Conservation (phyloP, 2,113 vertebrate species). For the Phaethon lepturus region DNA sequence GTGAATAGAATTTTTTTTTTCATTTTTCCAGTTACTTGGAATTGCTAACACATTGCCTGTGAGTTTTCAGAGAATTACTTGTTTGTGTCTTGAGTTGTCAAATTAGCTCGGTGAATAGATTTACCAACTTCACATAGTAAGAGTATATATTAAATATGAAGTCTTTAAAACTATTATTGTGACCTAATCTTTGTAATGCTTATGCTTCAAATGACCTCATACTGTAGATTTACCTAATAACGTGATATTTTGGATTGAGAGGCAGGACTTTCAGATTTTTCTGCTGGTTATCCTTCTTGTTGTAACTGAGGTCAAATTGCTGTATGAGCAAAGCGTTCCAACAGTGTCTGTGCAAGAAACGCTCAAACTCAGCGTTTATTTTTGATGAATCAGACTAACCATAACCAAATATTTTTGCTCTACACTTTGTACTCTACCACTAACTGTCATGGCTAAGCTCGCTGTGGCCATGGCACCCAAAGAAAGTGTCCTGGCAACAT, state of each 20-base stretch:
- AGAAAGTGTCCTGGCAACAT: background rate
- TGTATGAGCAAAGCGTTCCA: background rate
- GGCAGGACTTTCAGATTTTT: background rate
- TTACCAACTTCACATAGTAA: background rate
- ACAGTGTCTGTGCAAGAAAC: background rate
- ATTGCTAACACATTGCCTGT: background rate
- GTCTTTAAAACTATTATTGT: background rate
- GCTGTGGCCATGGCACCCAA: background rate
- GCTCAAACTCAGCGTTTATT: background rate
- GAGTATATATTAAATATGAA: background rate
- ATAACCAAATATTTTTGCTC: background rate
- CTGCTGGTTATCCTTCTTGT: background rate
- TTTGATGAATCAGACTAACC: background rate
- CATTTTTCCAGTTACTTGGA: too few relatives aligned
- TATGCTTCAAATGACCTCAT: background rate
- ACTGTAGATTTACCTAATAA: background rate
- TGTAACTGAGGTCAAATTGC: background rate
- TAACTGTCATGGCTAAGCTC: background rate
- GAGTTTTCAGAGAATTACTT: background rate
- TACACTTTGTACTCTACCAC: background rate
- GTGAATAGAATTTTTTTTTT: background rate
- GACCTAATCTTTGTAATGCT: background rate
- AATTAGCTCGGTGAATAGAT: background rate
- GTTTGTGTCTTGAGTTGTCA: background rate
- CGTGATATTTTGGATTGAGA: background rate